These are phyloP conservation scores for Cantharis lateralis DNA, from an alignment of 2,888 invertebrate genomes.

Conservation along the genomic window DNA sequence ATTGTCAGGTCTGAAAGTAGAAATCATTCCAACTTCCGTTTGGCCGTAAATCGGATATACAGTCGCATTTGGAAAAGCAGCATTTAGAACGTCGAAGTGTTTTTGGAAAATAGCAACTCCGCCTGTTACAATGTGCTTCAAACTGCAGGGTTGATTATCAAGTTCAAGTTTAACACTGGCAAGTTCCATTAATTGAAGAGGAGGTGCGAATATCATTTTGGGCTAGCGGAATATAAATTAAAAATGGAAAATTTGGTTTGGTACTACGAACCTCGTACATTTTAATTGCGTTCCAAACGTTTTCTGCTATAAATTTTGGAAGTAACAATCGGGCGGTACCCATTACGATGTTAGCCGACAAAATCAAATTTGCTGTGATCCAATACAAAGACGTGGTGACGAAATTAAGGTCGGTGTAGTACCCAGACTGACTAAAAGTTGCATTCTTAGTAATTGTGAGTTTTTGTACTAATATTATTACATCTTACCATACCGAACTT, in stretches of 20 bases:
- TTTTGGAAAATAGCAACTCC: not conserved
- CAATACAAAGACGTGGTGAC: conserved; percentile 41
- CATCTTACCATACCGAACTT: not conserved
- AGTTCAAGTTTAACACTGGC: not conserved
- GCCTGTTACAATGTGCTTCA: not conserved
- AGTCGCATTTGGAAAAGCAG: not conserved
- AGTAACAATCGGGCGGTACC: conserved; percentile 44
- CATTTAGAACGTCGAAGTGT: not conserved
- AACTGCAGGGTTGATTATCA: not conserved
- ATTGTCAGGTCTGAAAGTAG: not conserved
- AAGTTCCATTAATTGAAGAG: not conserved
- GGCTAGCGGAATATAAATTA: not conserved
- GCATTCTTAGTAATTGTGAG: too few relatives aligned
- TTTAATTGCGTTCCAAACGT: conserved; percentile 42
- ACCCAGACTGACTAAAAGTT: not conserved
- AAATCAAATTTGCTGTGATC: conserved; percentile 42
- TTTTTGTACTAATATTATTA: not conserved
- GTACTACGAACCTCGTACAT: conserved; percentile 41
- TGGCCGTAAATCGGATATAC: not conserved
- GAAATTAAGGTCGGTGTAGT: not conserved
- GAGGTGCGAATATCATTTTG: not conserved
- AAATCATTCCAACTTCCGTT: not conserved
- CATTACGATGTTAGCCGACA: conserved; percentile 30
- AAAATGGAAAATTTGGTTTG: not conserved
- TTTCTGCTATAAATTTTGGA: conserved; percentile 34